A percentile compares a stretch with the other conserved stretches of the same genome.
phyloP scores from a whole-genome alignment of 1,140 invertebrate species.

The Lepidurus couesii region DNA sequence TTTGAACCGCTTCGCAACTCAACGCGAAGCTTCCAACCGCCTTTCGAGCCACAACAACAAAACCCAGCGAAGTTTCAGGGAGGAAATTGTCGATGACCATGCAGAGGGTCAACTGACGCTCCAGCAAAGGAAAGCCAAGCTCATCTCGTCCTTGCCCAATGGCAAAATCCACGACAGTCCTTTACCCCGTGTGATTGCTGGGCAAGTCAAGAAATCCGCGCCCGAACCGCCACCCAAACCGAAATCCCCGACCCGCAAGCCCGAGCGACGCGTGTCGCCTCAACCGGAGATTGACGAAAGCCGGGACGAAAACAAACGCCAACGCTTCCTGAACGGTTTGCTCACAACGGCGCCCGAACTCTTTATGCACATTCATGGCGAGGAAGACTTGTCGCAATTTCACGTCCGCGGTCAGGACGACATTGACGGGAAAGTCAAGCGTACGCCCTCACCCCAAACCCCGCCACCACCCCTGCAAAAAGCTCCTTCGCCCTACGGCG shows the following conservation, averaged over 20 bases:
- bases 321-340: constrained; percentile 62
- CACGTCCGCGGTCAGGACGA: constrained; percentile 7
- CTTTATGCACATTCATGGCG: constrained; percentile 60
- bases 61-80: not conserved
- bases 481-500: not conserved
- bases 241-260: not conserved
- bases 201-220: constrained; percentile 31
- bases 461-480: constrained; percentile 28
- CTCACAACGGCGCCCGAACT: constrained; percentile 67
- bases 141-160: not conserved
- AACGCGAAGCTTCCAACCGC: not conserved
- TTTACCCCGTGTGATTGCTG: constrained; percentile 31
- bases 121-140: constrained; percentile 26
- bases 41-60: constrained; percentile 19
- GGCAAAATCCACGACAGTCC: constrained; percentile 25
- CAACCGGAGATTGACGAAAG: not conserved
- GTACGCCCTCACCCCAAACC: constrained; percentile 11
- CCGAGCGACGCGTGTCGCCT: not conserved
- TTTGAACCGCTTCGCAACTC: constrained; percentile 11
- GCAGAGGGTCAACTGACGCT: constrained; percentile 7
- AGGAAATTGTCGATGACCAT: constrained; percentile 9
- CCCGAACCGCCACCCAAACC: constrained; percentile 29
- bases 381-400: constrained; percentile 47
- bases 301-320: constrained; percentile 53
- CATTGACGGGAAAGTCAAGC: constrained; percentile 35